Evolutionary conservation across 2,888 invertebrate species (phyloP).

Genomic region (Nephrocerus scutellatus): DNA sequence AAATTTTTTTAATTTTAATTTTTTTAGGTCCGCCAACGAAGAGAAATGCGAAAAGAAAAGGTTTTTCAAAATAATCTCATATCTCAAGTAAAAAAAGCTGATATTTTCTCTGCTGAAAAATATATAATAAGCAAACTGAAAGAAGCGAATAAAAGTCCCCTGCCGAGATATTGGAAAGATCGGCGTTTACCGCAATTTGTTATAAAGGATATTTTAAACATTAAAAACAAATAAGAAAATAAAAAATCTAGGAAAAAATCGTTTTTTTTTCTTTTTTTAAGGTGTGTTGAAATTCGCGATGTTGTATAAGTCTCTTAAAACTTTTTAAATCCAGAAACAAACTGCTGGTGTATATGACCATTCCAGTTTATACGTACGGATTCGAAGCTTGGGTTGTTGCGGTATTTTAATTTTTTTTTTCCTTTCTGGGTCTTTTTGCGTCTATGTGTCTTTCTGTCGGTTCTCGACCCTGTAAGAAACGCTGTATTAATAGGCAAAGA

Average conservation of each 20-base stretch:
- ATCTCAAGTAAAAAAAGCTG: constrained; percentile 62
- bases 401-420: no score
- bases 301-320: no score
- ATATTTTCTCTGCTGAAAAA: constrained; percentile 66
- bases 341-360: no score
- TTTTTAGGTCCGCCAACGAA: constrained; percentile 56
- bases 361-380: no score
- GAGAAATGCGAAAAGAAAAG: constrained; percentile 70
- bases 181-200: constrained; percentile 60
- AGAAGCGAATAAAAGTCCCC: constrained; percentile 54
- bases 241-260: constrained; percentile 33
- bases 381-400: no score
- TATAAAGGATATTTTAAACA: constrained; percentile 60
- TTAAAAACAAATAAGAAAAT: constrained; percentile 46
- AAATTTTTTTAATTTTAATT: not conserved
- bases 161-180: constrained; percentile 54
- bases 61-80: constrained; percentile 65
- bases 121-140: constrained; percentile 62
- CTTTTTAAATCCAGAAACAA: no score
- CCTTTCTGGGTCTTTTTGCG: no score
- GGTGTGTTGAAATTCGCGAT: no score
- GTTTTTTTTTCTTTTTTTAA: constrained; percentile 1
- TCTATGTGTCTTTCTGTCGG: no score
- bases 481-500: no score
- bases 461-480: no score